Evolutionary conservation across 1,140 invertebrate species (phyloP), one percentile per base, ranked within the genome.

Genomic region (Hylaeus volcanicus): DNA sequence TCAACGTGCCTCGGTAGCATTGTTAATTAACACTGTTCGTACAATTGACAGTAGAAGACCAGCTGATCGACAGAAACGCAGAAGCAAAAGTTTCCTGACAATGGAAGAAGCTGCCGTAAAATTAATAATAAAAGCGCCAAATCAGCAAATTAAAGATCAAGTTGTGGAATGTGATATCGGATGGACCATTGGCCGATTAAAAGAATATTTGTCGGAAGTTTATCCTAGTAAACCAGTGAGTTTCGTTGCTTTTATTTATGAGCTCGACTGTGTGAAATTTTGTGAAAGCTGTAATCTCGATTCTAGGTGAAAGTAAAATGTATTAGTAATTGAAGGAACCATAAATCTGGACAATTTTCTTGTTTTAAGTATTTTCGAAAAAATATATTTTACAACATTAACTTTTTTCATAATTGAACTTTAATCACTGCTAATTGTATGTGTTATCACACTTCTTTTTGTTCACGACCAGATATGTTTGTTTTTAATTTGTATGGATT

Each of bases 221-320:
- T 98, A 98, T 94, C 97, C 97, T 15, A 97, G 95, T 89, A 97
- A 97, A 95, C 97, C 97, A 89, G 98, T 98, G 95, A 95, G 96
- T 95, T 78, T 14, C 66, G 26, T 68, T 73, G 45, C 77, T 64
- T 77, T 41, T 83, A 48, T 74, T 84, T 69, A 41, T 81, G 53
- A 85, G 61, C 58, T n/a, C 51, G 26, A 37, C 74, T 26, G 26
- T 85, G 89, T 86, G 84, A 87, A 88, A 89, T 94, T 94, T 56
- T 91, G 96, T 96, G 95, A 94, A 87, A 95, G 95, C 76, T 94
- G 95, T 48, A 75, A 15, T 70, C 9, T 45, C 70, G 65, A 56
- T 45, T 15, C 5, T 12, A 11, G 39, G 56, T 61, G 73, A 80
- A 68, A 80, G 72, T n/a, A 68, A 5, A 43, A 69, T 45, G 5